Base-by-base conservation (phyloP, 2,113 vertebrate species). In the Prunella fulvescens region DNA sequence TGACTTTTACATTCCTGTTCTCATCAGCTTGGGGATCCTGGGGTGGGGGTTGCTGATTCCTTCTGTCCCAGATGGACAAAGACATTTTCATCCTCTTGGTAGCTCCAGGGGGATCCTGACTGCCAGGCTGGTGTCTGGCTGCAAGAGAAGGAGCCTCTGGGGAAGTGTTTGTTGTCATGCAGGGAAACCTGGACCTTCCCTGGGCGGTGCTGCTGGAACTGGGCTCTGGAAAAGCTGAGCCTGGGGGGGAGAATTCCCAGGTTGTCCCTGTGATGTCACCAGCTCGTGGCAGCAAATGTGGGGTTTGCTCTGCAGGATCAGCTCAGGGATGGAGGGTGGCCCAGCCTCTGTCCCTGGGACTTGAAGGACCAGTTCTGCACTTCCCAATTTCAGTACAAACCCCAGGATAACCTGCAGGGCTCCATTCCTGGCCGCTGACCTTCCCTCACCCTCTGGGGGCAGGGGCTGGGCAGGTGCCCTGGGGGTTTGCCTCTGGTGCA, bases 331-430 rank as follows among this genome's bases (percentile, higher is more conserved):
- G 42, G 77, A 61, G n/a, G 9, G 10, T 29, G 33, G 57, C 19
- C 57, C 61, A 19, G 9, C 11, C 61, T 25, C 64, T 29, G 60
- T 19, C 47, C 73, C 60, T 25, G 64, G 13, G 33, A 53, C 86
- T 60, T 14, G 70, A 86, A 94, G 86, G 90, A 93, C 37, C 58
- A 83, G 93, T 84, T 93, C 35, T 56, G n/a, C 20, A 0, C 50
- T 85, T 86, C 8, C 5, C 77, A 10, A 18, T 73, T 19, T 15
- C 29, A 10, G 29, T 18, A 4, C 40, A 24, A 29, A 61, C 4
- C n/a, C n/a, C 47, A 9, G 29, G 37, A 17, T 45, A 48, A 76
- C 45, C 70, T 26, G 39, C 81, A 22, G 80, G 45, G 82, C 71
- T 81, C 79, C 44, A 2, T 65, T 81, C 61, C 82, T 66, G 71